These are phyloP conservation scores for Pocillopora verrucosa DNA, from an alignment of 64 coral and sea anemone species.

Conservation along the genomic window DNA sequence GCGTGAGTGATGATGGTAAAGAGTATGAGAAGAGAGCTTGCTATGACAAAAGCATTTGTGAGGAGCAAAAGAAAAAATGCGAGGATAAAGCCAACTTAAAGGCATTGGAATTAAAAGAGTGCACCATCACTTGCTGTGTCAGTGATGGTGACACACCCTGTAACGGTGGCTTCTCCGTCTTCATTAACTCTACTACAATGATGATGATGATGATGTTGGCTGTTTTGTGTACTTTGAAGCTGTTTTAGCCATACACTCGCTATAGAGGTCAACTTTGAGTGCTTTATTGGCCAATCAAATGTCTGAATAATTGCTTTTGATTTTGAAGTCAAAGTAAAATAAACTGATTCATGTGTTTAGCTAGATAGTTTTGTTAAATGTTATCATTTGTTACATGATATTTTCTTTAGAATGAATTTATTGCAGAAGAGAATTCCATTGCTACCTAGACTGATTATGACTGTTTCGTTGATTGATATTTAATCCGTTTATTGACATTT, in stretches of 20 bases:
- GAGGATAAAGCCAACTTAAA: not conserved
- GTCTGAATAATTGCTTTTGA: not conserved
- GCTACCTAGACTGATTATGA: too few relatives aligned
- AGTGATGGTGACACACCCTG: not conserved
- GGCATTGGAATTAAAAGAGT: not conserved
- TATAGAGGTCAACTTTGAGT: not conserved
- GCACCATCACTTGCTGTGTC: not conserved
- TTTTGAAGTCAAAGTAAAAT: not conserved
- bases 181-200: not conserved
- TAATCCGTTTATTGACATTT: too few relatives aligned
- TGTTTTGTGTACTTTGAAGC: not conserved
- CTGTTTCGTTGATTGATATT: too few relatives aligned
- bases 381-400: too few relatives aligned
- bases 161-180: not conserved
- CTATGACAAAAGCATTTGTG: not conserved
- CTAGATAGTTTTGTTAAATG: too few relatives aligned
- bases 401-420: too few relatives aligned
- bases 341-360: too few relatives aligned
- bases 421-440: too few relatives aligned
- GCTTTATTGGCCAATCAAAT: too few relatives aligned
- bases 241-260: not conserved
- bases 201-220: not conserved
- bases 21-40: not conserved
- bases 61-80: not conserved
- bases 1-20: not conserved